Conservation (phyloP, 1,140 invertebrate genomes). For the Drosophila takahashii region DNA sequence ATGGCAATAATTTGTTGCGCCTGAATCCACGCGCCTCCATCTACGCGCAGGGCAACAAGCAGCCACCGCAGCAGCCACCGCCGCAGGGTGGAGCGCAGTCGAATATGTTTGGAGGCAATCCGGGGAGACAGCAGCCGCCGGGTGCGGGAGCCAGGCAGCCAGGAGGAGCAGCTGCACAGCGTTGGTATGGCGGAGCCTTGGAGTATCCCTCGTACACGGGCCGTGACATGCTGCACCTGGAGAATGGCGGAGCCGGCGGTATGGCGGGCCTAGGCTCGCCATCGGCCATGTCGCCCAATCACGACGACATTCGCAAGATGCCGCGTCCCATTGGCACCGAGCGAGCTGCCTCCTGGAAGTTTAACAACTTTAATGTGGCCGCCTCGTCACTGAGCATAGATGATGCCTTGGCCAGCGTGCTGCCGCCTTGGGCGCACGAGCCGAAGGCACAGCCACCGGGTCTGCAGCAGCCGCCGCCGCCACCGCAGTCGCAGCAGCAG, state of each 20-base stretch:
- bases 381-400: slow-evolving; percentile 54
- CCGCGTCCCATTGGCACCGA: slow-evolving; percentile 92
- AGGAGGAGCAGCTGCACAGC: slow-evolving; percentile 51
- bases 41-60: slow-evolving; percentile 58
- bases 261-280: slow-evolving; percentile 84
- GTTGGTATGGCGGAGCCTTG: slow-evolving; percentile 74
- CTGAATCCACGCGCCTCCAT: slow-evolving; percentile 50
- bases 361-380: slow-evolving; percentile 69
- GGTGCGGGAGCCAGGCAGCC: slow-evolving; percentile 38
- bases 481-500: slow-evolving; percentile 48
- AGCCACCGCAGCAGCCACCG: slow-evolving; percentile 35
- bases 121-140: slow-evolving; percentile 55
- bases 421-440: slow-evolving; percentile 62
- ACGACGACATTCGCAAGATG: slow-evolving; percentile 89
- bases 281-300: slow-evolving; percentile 88
- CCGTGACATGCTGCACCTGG: slow-evolving; percentile 75
- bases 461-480: slow-evolving; percentile 62
- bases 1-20: slow-evolving; percentile 54
- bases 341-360: slow-evolving; percentile 89
- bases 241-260: slow-evolving; percentile 68
- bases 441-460: slow-evolving; percentile 64
- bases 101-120: slow-evolving; percentile 60
- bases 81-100: slow-evolving; percentile 38
- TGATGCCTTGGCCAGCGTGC: slow-evolving; percentile 40
- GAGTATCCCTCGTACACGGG: slow-evolving; percentile 72